Percentiles rank a stretch among this genome's conserved stretches.
phyloP scores from a whole-genome alignment of 2,888 invertebrate species.

The Tipula unca region DNA sequence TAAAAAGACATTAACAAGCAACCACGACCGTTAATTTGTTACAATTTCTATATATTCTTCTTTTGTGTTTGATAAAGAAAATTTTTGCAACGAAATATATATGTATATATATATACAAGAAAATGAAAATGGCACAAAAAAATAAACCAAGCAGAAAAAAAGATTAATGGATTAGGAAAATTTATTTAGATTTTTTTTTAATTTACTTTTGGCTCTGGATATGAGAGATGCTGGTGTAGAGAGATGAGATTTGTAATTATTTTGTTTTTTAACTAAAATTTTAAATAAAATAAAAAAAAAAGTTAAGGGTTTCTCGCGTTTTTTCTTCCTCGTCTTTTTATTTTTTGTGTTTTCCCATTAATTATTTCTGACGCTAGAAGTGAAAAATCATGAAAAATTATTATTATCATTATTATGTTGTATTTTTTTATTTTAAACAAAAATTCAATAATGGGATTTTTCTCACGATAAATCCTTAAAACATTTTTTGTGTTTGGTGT shows the following conservation, averaged over 20 bases:
- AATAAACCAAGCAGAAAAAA: not conserved
- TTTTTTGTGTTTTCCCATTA: not conserved
- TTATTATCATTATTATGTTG: not conserved
- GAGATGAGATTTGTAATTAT: conserved; percentile 8
- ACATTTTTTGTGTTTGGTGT: not conserved
- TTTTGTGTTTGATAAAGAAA: not conserved
- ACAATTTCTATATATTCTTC: not conserved
- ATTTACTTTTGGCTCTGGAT: not conserved
- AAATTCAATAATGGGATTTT: conserved; percentile 3
- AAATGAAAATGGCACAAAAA: not conserved
- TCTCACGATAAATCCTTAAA: not conserved
- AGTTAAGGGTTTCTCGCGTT: not conserved
- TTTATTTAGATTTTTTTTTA: not conserved
- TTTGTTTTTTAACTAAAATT: not conserved
- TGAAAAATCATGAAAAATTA: conserved; percentile 8
- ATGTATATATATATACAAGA: not conserved
- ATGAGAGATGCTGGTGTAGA: not conserved
- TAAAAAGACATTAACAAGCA: not conserved
- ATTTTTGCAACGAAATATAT: not conserved
- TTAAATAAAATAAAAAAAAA: not conserved
- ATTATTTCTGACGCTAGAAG: not conserved
- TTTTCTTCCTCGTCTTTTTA: not conserved
- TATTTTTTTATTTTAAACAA: not conserved
- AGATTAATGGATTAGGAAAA: conserved; percentile 8
- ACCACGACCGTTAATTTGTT: not conserved